Percentiles rank a stretch among this genome's conserved stretches.
phyloP scores from a whole-genome alignment of 1,140 invertebrate genomes.

The Bicyclus anynana region DNA sequence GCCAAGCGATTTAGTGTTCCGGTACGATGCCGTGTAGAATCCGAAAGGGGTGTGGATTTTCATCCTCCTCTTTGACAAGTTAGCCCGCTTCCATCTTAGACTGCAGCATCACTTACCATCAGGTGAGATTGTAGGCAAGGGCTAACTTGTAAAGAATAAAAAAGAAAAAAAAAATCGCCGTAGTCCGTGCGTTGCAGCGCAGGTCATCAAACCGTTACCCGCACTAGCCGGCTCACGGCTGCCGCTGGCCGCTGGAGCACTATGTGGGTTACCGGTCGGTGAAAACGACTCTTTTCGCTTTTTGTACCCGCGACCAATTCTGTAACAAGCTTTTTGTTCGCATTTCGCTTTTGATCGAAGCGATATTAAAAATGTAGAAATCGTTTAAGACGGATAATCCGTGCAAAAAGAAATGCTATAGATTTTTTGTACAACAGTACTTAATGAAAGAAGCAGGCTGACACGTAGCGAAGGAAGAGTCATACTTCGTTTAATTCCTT shows the following conservation, averaged over 20 bases:
- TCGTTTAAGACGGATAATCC: not conserved
- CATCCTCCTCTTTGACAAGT: too few species aligned
- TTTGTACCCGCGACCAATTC: not conserved
- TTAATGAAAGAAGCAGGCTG: not conserved
- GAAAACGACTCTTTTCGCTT: conserved; percentile 25
- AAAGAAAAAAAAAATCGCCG: conserved; percentile 1
- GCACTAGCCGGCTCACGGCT: conserved; percentile 24
- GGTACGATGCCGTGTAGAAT: too few species aligned
- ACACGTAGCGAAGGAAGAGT: too few species aligned
- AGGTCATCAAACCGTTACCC: conserved; percentile 28
- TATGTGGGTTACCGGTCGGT: conserved; percentile 26
- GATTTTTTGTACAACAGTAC: not conserved
- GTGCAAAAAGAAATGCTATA: not conserved
- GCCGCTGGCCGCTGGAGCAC: conserved; percentile 24
- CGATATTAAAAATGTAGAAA: not conserved
- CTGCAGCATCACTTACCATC: too few species aligned
- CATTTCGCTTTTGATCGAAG: not conserved
- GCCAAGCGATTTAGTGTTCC: too few species aligned
- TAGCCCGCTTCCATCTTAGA: too few species aligned
- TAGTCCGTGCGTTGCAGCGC: conserved; percentile 13
- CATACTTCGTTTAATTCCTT: too few species aligned
- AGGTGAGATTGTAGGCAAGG: too few species aligned
- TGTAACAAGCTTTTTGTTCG: not conserved
- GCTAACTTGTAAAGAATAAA: too few species aligned
- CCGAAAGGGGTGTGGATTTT: too few species aligned